These are phyloP conservation scores for Drosophila austrosaltans DNA, from an alignment of 2,888 invertebrate genomes.

Conservation along the genomic window DNA sequence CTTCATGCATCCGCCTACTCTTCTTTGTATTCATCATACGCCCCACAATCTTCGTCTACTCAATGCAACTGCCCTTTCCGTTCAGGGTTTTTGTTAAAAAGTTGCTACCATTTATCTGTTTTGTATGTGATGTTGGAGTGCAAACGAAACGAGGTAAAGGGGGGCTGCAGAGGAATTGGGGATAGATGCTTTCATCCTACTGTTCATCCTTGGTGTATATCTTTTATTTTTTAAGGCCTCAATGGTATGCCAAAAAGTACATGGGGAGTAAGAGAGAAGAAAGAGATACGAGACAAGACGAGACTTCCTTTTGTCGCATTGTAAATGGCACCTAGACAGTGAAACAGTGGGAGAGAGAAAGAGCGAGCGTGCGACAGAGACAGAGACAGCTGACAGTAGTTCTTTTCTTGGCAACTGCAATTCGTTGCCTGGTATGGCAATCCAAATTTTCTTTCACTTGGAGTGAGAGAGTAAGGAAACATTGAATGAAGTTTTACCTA, in stretches of 20 bases:
- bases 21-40: constrained; percentile 8
- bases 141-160: constrained; percentile 36
- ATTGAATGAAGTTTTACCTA: constrained; percentile 19
- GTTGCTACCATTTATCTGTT: constrained; percentile 75
- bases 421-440: constrained; percentile 5
- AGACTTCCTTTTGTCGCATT: constrained; percentile 65
- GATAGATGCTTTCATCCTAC: constrained; percentile 38
- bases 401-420: constrained; percentile 12
- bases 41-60: constrained; percentile 30
- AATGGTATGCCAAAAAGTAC: constrained; percentile 22
- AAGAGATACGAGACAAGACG: constrained; percentile 11
- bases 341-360: not conserved
- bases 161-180: constrained; percentile 10
- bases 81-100: constrained; percentile 70
- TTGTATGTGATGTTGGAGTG: constrained; percentile 53
- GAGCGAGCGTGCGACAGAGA: not conserved
- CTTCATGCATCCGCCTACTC: not conserved
- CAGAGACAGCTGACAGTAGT: constrained; percentile 12
- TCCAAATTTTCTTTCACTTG: not conserved
- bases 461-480: not conserved
- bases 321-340: constrained; percentile 26
- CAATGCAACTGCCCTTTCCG: constrained; percentile 56
- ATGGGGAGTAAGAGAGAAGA: not conserved
- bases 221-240: constrained; percentile 18
- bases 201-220: constrained; percentile 34